These are phyloP conservation scores for Hemibagrus wyckioides DNA, from an alignment of 2,113 vertebrate genomes.

Conservation along the genomic window DNA sequence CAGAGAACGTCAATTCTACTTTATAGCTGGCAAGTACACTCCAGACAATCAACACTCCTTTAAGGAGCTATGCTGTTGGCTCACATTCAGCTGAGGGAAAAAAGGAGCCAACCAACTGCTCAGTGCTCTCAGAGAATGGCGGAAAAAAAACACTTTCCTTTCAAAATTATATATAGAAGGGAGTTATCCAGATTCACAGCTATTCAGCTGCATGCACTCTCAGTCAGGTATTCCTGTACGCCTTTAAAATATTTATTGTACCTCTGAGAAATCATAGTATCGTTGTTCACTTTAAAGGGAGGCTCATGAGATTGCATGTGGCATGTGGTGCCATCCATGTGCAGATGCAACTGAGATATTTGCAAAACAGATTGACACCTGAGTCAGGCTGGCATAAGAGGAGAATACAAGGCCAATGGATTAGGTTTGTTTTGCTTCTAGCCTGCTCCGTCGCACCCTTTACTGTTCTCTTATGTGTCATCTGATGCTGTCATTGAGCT, in stretches of 20 bases:
- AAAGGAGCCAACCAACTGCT: not conserved
- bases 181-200: not conserved
- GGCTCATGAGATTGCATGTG: not conserved
- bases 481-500: slow-evolving; percentile 44
- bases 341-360: not conserved
- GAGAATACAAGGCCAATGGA: slow-evolving; percentile 24
- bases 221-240: not conserved
- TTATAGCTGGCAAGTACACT: slow-evolving; percentile 24
- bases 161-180: not conserved
- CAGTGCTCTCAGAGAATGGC: not conserved
- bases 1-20: slow-evolving; percentile 27
- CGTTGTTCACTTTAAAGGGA: not conserved
- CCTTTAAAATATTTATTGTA: not conserved
- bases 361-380: slow-evolving; percentile 26
- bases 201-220: not conserved
- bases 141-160: not conserved
- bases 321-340: not conserved
- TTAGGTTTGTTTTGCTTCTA: slow-evolving; percentile 47
- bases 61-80: slow-evolving; percentile 18
- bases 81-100: not conserved
- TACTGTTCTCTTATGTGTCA: slow-evolving; percentile 44
- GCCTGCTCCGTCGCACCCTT: slow-evolving; percentile 4
- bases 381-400: slow-evolving; percentile 8
- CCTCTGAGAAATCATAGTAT: not conserved
- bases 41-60: slow-evolving; percentile 14